Conservation (phyloP, 2,888 invertebrate species). For the Parnassius mnemosyne region DNA sequence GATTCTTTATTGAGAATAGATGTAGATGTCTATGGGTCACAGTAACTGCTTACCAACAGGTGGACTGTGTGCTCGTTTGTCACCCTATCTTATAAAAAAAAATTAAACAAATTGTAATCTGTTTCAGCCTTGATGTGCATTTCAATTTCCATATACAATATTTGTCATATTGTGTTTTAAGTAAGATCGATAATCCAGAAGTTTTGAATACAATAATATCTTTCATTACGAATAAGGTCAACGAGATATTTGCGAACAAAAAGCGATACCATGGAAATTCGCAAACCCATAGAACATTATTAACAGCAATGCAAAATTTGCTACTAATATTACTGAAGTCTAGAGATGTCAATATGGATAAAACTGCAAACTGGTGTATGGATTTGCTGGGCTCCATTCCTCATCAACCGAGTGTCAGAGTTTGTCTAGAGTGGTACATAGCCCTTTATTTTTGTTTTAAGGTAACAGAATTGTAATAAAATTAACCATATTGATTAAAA, state of each 20-base stretch:
- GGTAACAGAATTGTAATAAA: conserved; percentile 41
- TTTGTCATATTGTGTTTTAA: conserved; percentile 44
- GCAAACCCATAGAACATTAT: conserved; percentile 56
- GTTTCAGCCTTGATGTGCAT: conserved; percentile 51
- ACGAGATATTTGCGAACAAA: conserved; percentile 56
- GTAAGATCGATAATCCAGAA: conserved; percentile 45
- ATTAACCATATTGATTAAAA: no score
- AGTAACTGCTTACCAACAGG: no score
- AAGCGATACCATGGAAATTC: conserved; percentile 70
- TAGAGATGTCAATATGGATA: conserved; percentile 35
- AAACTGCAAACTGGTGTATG: conserved; percentile 52
- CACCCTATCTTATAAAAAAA: no score
- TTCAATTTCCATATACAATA: conserved; percentile 61
- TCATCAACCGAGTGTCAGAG: conserved; percentile 63
- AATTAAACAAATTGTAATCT: no score
- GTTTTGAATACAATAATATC: conserved; percentile 43
- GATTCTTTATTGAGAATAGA: no score
- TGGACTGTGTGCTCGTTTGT: no score
- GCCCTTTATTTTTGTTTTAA: conserved; percentile 53
- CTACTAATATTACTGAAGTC: conserved; percentile 49
- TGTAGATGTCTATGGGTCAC: no score
- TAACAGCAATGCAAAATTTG: conserved; percentile 58
- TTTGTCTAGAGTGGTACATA: conserved; percentile 67
- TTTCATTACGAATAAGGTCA: conserved; percentile 54
- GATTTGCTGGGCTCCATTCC: conserved; percentile 58